phyloP scores from a whole-genome alignment of 2,888 invertebrate genomes.

The Drosophila recens region DNA sequence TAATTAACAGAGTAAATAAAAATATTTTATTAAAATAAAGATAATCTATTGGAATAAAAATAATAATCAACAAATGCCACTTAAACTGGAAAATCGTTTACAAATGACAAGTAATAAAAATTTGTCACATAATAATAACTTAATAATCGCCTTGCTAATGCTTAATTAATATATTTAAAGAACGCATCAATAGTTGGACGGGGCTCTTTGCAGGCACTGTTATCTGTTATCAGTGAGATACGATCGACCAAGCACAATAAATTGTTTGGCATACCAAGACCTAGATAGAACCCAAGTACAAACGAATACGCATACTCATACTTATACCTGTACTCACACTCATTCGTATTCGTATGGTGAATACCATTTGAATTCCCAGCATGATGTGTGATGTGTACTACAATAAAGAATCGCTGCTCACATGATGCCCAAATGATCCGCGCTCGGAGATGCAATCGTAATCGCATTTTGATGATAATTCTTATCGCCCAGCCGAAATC shows the following conservation, averaged over 20 bases:
- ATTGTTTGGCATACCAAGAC: constrained; percentile 50
- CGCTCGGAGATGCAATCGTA: constrained; percentile 58
- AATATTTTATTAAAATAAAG: too few species aligned
- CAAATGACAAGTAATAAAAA: not conserved
- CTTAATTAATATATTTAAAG: constrained; percentile 13
- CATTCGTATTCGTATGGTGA: constrained; percentile 3
- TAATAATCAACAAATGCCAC: too few species aligned
- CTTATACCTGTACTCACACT: not conserved
- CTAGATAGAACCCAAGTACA: constrained; percentile 30
- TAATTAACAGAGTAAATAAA: too few species aligned
- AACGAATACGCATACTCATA: not conserved
- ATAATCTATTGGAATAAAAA: too few species aligned
- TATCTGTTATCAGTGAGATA: constrained; percentile 19
- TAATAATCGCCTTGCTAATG: constrained; percentile 11
- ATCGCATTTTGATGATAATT: constrained; percentile 72
- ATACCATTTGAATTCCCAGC: constrained; percentile 67
- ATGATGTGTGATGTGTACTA: constrained; percentile 25
- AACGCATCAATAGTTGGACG: constrained; percentile 1
- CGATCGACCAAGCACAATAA: constrained; percentile 37
- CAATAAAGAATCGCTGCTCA: constrained; percentile 34
- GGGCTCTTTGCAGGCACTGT: constrained; percentile 1
- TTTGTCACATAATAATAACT: constrained; percentile 3
- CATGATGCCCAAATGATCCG: constrained; percentile 32
- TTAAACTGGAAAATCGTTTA: too few species aligned
- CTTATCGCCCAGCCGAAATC: constrained; percentile 75